Evolutionary conservation across 2,888 invertebrate genomes (phyloP).

Genomic region (Eristalis tenax): DNA sequence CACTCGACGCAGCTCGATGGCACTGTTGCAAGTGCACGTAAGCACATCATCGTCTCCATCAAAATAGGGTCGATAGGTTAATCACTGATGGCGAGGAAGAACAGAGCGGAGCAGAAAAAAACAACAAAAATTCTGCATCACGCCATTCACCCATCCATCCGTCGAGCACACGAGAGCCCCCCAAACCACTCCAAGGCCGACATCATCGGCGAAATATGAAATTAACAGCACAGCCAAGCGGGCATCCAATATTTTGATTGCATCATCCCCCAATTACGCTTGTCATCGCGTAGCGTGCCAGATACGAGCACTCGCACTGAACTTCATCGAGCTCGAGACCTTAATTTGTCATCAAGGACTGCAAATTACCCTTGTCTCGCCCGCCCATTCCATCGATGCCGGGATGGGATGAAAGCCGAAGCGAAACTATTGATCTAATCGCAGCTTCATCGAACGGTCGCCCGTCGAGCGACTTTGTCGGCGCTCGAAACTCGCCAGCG

Average conservation of each 20-base stretch:
- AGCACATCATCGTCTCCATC: background rate
- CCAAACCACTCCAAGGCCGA: background rate
- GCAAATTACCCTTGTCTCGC: background rate
- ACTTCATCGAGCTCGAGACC: background rate
- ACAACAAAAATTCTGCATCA: background rate
- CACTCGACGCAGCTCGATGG: background rate
- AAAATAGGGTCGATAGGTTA: slow-evolving; percentile 1
- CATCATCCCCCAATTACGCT: slow-evolving; percentile 5
- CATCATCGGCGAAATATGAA: background rate
- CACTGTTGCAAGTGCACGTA: background rate
- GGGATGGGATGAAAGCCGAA: too few species aligned
- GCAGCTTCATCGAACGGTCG: slow-evolving; percentile 42
- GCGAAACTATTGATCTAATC: slow-evolving; percentile 39
- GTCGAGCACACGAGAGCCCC: background rate
- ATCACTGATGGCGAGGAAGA: background rate
- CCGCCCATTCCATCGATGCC: background rate
- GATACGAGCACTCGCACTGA: background rate
- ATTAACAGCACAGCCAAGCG: background rate
- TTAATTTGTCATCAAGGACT: background rate
- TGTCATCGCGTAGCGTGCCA: background rate
- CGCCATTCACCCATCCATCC: background rate
- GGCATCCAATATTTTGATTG: background rate
- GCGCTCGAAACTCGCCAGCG: background rate
- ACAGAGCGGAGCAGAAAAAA: background rate
- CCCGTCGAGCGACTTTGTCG: slow-evolving; percentile 19